Percentiles rank a stretch among this genome's conserved stretches.
phyloP scores from a whole-genome alignment of 2,888 invertebrate genomes.

The Tachina fera region DNA sequence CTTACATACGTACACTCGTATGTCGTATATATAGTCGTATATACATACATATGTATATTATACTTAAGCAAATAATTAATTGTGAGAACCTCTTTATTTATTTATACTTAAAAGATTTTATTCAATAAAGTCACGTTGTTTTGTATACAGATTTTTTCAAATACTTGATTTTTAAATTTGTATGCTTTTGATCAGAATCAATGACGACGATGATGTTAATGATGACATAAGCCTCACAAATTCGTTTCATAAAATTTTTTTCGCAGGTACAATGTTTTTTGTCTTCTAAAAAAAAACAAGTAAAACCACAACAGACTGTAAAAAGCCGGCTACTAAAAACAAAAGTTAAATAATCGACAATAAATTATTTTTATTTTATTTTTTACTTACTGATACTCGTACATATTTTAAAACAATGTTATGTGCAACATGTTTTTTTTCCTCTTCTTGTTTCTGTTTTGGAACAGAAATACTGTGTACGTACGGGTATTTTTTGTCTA shows the following conservation, averaged over 20 bases:
- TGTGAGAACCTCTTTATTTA: background rate
- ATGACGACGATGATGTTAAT: conserved; percentile 44
- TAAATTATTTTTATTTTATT: conserved; percentile 11
- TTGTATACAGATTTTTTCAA: background rate
- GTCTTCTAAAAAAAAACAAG: background rate
- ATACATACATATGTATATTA: no score
- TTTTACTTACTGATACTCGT: background rate
- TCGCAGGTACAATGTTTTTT: no score
- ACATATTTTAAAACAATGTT: conserved; percentile 12
- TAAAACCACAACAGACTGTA: conserved; percentile 4
- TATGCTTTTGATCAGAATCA: conserved; percentile 13
- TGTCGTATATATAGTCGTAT: background rate
- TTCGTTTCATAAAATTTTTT: background rate
- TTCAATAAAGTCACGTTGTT: conserved; percentile 32
- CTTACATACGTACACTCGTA: no score
- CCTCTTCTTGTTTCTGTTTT: conserved; percentile 7
- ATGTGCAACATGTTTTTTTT: conserved; percentile 25
- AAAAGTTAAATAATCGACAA: conserved; percentile 31
- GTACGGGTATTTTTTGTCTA: background rate
- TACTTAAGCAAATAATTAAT: conserved; percentile 13
- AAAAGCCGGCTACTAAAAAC: conserved; percentile 43
- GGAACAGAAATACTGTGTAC: background rate
- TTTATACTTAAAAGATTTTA: background rate
- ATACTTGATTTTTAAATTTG: background rate
- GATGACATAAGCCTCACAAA: conserved; percentile 64